phyloP scores from a whole-genome alignment of 2,113 vertebrate species.

The Rhabdomys dilectus region DNA sequence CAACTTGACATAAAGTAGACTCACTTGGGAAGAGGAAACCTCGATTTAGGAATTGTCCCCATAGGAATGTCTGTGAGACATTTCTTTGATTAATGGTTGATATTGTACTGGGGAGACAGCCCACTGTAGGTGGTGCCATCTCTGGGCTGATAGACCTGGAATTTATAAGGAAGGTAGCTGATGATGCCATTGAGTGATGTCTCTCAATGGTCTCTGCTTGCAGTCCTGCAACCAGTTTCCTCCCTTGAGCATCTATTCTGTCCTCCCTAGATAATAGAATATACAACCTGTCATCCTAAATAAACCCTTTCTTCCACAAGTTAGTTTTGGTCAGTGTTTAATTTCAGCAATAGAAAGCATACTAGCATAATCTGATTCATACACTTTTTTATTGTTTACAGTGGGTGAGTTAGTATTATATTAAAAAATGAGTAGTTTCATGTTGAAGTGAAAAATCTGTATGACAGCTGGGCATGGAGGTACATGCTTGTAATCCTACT shows the following conservation, averaged over 20 bases:
- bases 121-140: not conserved
- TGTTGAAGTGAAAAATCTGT: not conserved
- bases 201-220: not conserved
- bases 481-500: not conserved
- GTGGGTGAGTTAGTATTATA: not conserved
- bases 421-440: not conserved
- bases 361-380: not conserved
- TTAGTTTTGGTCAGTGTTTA: not conserved
- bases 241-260: not conserved
- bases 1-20: not conserved
- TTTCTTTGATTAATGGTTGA: not conserved
- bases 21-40: not conserved
- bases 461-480: not conserved
- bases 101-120: not conserved
- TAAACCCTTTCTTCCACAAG: not conserved
- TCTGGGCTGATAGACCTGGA: not conserved
- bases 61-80: not conserved
- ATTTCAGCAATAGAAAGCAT: not conserved
- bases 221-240: not conserved
- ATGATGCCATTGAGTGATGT: not conserved
- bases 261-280: not conserved
- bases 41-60: not conserved
- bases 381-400: not conserved
- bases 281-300: not conserved
- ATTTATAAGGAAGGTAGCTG: not conserved